phyloP scores from a whole-genome alignment of 2,888 invertebrate genomes.

The Eristalis arbustorum region DNA sequence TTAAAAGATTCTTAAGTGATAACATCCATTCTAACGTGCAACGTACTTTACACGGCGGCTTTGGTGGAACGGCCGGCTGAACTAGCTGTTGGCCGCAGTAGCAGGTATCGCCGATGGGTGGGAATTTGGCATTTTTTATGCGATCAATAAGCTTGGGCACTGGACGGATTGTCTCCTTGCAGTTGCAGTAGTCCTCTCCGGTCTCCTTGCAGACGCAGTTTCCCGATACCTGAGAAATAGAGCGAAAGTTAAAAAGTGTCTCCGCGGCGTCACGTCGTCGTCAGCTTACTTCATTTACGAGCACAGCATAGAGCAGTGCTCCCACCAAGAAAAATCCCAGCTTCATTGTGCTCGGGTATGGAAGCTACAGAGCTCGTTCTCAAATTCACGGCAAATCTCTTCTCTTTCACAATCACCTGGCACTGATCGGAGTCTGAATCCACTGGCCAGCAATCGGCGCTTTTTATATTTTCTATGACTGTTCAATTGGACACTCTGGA shows the following conservation, averaged over 20 bases:
- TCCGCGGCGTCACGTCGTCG: background rate
- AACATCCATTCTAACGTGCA: slow-evolving; percentile 74
- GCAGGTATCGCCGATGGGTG: slow-evolving; percentile 78
- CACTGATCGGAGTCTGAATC: slow-evolving; percentile 41
- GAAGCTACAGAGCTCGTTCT: slow-evolving; percentile 3
- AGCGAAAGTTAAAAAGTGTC: slow-evolving; percentile 20
- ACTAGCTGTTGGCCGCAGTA: slow-evolving; percentile 78
- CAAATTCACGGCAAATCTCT: slow-evolving; percentile 19
- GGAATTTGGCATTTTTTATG: slow-evolving; percentile 71
- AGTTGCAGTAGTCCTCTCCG: slow-evolving; percentile 75
- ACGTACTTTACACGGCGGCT: slow-evolving; percentile 76
- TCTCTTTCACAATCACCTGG: slow-evolving; percentile 12
- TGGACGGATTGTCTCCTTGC: slow-evolving; percentile 47
- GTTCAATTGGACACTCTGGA: slow-evolving; percentile 37
- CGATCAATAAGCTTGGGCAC: slow-evolving; percentile 60
- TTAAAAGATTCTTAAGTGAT: slow-evolving; percentile 75
- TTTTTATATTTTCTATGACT: slow-evolving; percentile 59
- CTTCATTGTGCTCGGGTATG: slow-evolving; percentile 28
- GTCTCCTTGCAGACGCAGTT: slow-evolving; percentile 76
- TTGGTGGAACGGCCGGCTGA: slow-evolving; percentile 77
- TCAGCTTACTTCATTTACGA: slow-evolving; percentile 36
- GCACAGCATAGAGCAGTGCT: slow-evolving; percentile 40
- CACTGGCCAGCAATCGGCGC: slow-evolving; percentile 15
- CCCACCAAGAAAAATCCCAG: slow-evolving; percentile 27
- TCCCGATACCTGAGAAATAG: slow-evolving; percentile 73